These are phyloP conservation scores for Lamprotornis superbus DNA, from an alignment of 2,113 vertebrate species.

Conservation along the genomic window DNA sequence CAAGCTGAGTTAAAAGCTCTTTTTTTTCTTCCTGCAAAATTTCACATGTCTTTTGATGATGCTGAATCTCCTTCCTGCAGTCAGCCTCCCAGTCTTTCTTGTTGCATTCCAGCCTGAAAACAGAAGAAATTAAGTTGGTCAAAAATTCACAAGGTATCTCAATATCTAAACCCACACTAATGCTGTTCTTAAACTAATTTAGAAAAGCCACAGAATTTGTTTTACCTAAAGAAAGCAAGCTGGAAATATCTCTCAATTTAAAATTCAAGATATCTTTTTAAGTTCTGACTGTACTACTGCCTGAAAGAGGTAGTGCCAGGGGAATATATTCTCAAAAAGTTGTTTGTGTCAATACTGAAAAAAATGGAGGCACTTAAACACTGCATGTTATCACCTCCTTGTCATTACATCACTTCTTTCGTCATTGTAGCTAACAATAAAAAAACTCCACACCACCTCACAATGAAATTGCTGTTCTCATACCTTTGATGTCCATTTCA, in stretches of 20 bases:
- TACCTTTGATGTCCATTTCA: not conserved
- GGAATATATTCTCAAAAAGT: not conserved
- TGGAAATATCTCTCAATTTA: not conserved
- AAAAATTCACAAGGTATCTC: not conserved
- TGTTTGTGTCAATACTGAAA: not conserved
- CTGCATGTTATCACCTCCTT: not conserved
- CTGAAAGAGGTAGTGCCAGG: not conserved
- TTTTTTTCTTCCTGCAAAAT: slow-evolving; percentile 74
- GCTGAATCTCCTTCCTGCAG: slow-evolving; percentile 70
- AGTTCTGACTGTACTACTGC: not conserved
- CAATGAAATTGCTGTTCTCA: not conserved
- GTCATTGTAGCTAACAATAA: not conserved
- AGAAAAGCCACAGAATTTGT: not conserved
- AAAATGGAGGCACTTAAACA: not conserved
- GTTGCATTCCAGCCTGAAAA: slow-evolving; percentile 78
- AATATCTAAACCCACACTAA: not conserved
- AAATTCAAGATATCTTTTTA: not conserved
- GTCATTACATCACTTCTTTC: not conserved
- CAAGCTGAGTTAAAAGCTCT: slow-evolving; percentile 66
- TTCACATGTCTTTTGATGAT: slow-evolving; percentile 65
- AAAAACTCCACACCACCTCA: not conserved
- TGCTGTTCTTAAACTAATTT: not conserved
- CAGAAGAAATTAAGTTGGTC: not conserved
- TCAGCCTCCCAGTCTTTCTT: slow-evolving; percentile 75
- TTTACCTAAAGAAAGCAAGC: not conserved